phyloP scores from a whole-genome alignment of 2,888 invertebrate genomes.

The Lampropteryx suffumata region DNA sequence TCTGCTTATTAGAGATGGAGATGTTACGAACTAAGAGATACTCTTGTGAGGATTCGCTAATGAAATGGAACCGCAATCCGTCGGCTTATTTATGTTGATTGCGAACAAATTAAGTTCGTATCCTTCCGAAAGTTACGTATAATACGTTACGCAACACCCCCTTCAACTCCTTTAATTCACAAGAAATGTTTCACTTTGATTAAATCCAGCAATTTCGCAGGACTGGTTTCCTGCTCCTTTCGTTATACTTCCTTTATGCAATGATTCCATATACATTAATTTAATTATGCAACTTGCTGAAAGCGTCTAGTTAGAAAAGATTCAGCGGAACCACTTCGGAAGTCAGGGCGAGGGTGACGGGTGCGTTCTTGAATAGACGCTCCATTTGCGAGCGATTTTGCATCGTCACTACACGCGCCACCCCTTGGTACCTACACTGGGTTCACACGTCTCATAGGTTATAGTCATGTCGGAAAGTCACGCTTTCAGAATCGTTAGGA shows the following conservation, averaged over 20 bases:
- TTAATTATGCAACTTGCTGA: constrained; percentile 30
- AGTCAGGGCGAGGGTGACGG: constrained; percentile 51
- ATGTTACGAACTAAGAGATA: constrained; percentile 13
- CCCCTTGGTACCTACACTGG: constrained; percentile 11
- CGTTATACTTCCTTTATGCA: not conserved
- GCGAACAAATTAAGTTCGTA: constrained; percentile 21
- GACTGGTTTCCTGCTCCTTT: not conserved
- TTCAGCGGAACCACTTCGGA: constrained; percentile 37
- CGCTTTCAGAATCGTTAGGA: constrained; percentile 17
- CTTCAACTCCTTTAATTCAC: not conserved
- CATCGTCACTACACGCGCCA: constrained; percentile 59
- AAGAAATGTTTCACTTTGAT: constrained; percentile 6
- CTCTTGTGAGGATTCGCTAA: constrained; percentile 24
- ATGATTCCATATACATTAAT: constrained; percentile 14
- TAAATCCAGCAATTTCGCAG: not conserved
- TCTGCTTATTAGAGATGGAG: constrained; percentile 28
- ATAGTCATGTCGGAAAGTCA: constrained; percentile 22
- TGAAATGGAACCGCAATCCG: constrained; percentile 24
- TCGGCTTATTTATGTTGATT: constrained; percentile 25
- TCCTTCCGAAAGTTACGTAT: constrained; percentile 17
- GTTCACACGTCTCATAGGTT: constrained; percentile 16
- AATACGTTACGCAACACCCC: constrained; percentile 4
- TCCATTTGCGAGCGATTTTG: constrained; percentile 58
- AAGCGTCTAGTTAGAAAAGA: constrained; percentile 38
- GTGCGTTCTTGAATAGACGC: constrained; percentile 55